A percentile compares a stretch with the other conserved stretches of the same genome.
These are phyloP conservation scores for Eupithecia subfuscata DNA, from an alignment of 2,888 invertebrate genomes.

Conservation along the genomic window DNA sequence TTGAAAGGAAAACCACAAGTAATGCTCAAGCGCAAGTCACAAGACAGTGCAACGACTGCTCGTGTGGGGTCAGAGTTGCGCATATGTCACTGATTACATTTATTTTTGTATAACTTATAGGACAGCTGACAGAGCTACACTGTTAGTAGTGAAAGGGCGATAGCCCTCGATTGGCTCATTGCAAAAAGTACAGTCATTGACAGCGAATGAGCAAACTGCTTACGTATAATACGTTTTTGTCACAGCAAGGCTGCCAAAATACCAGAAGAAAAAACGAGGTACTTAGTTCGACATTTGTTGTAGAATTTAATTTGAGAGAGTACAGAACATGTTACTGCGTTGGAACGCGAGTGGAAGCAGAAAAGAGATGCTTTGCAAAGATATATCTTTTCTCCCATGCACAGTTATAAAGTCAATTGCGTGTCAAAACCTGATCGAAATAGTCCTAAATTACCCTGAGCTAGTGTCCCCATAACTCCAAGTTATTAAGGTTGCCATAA, in stretches of 20 bases:
- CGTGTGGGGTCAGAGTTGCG: constrained; percentile 28
- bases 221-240: background rate
- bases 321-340: background rate
- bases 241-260: background rate
- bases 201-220: background rate
- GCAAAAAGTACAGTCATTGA: constrained; percentile 1
- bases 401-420: background rate
- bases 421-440: background rate
- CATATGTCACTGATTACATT: constrained; percentile 19
- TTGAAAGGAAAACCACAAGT: background rate
- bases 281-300: background rate
- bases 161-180: constrained; percentile 5
- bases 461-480: constrained; percentile 16
- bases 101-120: constrained; percentile 20
- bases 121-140: constrained; percentile 19
- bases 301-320: background rate
- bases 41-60: constrained; percentile 19
- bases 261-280: background rate
- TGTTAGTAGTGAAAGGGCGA: constrained; percentile 3
- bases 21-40: constrained; percentile 5
- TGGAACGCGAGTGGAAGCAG: background rate
- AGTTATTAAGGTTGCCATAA: constrained; percentile 29
- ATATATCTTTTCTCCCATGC: background rate
- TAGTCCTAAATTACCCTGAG: background rate
- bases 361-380: background rate